Evolutionary conservation across 1,140 invertebrate genomes (phyloP), one percentile per base, ranked within the genome.

Genomic region (Nomia melanderi): DNA sequence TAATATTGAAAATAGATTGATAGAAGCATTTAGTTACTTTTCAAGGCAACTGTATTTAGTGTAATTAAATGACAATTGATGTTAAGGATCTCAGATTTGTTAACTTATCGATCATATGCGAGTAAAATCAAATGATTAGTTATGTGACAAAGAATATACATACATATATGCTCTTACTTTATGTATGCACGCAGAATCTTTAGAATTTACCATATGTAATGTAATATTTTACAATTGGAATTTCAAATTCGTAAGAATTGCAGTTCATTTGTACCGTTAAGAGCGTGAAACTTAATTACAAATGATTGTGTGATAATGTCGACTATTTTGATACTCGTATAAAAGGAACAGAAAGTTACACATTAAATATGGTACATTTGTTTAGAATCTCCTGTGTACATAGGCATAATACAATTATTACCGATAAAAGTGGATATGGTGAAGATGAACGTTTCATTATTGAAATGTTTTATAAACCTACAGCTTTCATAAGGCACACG

Each of bases 71-170:
- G 27, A 53, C 54, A 70, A 63, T 73, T 44, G 73, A 81, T 60
- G 72, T 62, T 84, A 81, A 78, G 66, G 83, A 85, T 85, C 81
- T 85, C 78, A 72, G 36, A 50, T 93, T 90, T 81, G 88, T 71
- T 77, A 79, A 23, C 59, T 57, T 71, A 71, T 64, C 27, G 23
- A 47, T 72, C 8, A 47, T 60, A 27, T 44, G 8, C 14, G 31
- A 66, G 60, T 12, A 20, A 65, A 75, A 59, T 54, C 14, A 65
- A 70, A 63, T 25, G 27, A 66, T 69, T 71, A 66, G 53, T 39
- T 80, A 62, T 20, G 36, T 36, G 71, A 47, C 33, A 69, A 47
- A 69, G 17, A 50, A 29, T 20, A 17, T 33, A 44, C 4, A 39
- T 31, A n/a, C n/a, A n/a, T n/a, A n/a, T n/a, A 12, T 41, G 25